Evolutionary conservation across 1,140 invertebrate genomes (phyloP).

Genomic region (Holcopasites calliopsidis): DNA sequence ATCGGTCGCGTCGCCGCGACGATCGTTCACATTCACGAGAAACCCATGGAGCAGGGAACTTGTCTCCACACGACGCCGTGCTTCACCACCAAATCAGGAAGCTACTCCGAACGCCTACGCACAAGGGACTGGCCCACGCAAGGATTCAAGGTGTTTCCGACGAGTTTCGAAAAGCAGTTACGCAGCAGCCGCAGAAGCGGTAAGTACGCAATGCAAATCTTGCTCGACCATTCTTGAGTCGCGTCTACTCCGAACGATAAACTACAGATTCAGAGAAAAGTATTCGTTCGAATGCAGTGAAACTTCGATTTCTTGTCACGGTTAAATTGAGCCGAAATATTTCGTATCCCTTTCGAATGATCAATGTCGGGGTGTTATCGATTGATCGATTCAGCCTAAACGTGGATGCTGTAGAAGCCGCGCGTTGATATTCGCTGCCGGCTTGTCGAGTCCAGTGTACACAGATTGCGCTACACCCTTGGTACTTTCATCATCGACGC

Average conservation of each 20-base stretch:
- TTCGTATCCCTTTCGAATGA: neutral
- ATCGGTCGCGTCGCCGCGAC: conserved; percentile 71
- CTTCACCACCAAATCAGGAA: neutral
- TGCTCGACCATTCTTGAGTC: conserved; percentile 31
- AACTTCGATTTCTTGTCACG: neutral
- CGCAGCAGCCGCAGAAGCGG: neutral
- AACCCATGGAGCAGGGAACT: conserved; percentile 58
- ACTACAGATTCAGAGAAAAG: neutral
- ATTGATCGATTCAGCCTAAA: conserved; percentile 32
- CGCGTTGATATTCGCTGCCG: neutral
- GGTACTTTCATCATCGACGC: conserved; percentile 4
- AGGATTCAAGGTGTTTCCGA: conserved; percentile 43
- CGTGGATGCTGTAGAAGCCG: conserved; percentile 18
- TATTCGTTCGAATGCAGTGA: neutral
- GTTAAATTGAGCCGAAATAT: neutral
- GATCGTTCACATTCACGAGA: conserved; percentile 55
- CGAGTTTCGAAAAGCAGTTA: neutral
- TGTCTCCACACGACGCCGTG: conserved; percentile 27
- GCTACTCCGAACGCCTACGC: conserved; percentile 7
- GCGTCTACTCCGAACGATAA: neutral
- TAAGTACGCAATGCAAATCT: conserved; percentile 35
- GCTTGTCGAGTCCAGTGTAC: neutral
- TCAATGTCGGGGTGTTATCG: conserved; percentile 16
- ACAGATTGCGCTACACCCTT: neutral
- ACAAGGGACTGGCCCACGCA: conserved; percentile 1